Evolutionary conservation across 2,888 invertebrate species (phyloP), one percentile per base, ranked within the genome.

Genomic region (Diaphora mendica): DNA sequence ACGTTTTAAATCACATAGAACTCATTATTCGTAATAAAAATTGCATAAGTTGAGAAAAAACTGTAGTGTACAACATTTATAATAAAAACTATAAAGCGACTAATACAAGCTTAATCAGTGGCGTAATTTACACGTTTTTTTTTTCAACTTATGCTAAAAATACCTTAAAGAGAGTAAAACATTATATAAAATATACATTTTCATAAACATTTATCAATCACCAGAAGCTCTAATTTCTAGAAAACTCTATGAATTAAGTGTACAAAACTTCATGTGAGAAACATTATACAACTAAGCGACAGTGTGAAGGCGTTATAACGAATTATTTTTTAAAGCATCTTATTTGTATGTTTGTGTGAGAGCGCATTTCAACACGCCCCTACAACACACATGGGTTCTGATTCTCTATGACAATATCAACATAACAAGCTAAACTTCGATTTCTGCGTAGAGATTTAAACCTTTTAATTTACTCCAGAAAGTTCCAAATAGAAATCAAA

Each of bases 161-260:
- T 20, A 51, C 9, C 35, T 51, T 64, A 64, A 48, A 42, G 48
- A 64, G 35, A 59, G 15, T n/a, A 42, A 51, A 65, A 68, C 44
- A 33, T 69, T 39, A 70, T 68, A 73, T 55, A 73, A 62, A 73
- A 65, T 39, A 69, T 55, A 65, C 73, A 73, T 33, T 73, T 51
- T 65, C 8, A 30, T 15, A 39, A 51, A 69, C 69, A 69, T 35
- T 51, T 64, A 73, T 69, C 65, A 69, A 69, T 64, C 73, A 73
- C 73, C 73, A 73, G 23, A 68, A 73, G 73, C 69, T 55, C 68
- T 69, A 65, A 48, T 48, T 30, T 67, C 73, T 73, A 73, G 59
- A 48, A 64, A 68, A 72, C 33, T 67, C 67, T 64, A 68, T 39
- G 23, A 39, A 44, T 68, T 68, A 69, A 23, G 68, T 69, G 73